Base-by-base conservation (phyloP, 2,888 invertebrate species). In the Phytoseiulus persimilis region DNA sequence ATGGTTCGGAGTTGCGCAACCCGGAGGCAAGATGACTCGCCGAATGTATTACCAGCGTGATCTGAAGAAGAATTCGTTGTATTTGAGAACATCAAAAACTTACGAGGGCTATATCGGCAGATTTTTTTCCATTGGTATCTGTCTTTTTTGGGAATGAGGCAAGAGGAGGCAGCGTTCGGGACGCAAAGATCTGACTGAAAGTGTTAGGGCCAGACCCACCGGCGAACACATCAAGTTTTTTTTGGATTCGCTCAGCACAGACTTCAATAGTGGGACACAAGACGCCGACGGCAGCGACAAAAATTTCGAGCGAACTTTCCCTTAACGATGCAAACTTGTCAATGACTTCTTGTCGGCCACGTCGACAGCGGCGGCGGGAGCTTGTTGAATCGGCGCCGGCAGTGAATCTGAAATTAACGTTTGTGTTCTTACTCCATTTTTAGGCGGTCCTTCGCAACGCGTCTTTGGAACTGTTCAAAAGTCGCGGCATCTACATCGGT, bases 401-500 rank as follows among this genome's bases (percentile, higher is more conserved):
- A 83, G 32, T 32, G 14, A 83, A 31, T 18, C 33, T 83, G 18
- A 32, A 83, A 31, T 33, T 83, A 33, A 83, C 83, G 31, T 83
- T 31, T 83, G 28, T 87, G 33, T 87, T 39, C 45, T 87, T 33
- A 0, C 31, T 33, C 6, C 32, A 23, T 39, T 87, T 87, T 87
- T 31, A 87, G 87, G 87, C 87, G 32, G 87, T 87, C 18, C 87
- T 87, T 87, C 87, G 87, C 33, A 87, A 87, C 87, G 87, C 33
- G 32, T 87, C 87, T 3, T 31, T 87, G 32, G 87, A 87, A 45
- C 39, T 87, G 32, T 87, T 87, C 45, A 33, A 45, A 6, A 87
- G 6, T 32, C 87, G 33, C 31, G 87, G 45, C 31, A 89, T 90
- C 28, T 90, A 90, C 32, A 83, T 90, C 28, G 87, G 83, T 31